phyloP scores from a whole-genome alignment of 2,888 invertebrate genomes.

The Pseudococcus longispinus region DNA sequence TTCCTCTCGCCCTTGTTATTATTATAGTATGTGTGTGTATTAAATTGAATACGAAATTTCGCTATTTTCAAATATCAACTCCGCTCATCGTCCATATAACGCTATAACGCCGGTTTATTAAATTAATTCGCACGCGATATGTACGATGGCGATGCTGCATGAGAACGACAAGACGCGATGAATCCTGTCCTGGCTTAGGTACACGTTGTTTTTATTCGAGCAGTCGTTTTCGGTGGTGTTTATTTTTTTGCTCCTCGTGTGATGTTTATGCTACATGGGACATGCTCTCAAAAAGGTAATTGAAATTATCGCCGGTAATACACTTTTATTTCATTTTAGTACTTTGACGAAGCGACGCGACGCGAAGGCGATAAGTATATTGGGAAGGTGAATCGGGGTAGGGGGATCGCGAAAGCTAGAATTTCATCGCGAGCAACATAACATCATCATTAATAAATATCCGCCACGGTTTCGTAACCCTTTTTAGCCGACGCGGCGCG shows the following conservation, averaged over 20 bases:
- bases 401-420: background rate
- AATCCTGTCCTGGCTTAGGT: background rate
- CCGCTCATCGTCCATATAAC: background rate
- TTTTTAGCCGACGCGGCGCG: background rate
- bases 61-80: conserved; percentile 1
- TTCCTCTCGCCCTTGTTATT: background rate
- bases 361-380: background rate
- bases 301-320: background rate
- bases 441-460: conserved; percentile 13
- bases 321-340: background rate
- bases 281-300: background rate
- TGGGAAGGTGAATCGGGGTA: background rate
- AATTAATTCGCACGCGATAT: background rate
- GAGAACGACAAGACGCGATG: background rate
- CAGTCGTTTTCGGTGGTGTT: background rate
- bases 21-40: background rate
- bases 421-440: background rate
- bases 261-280: background rate
- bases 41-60: conserved; percentile 26
- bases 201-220: background rate
- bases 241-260: background rate
- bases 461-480: background rate
- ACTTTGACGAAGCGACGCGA: background rate
- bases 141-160: background rate
- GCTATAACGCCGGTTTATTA: background rate